Evolutionary conservation across 2,113 vertebrate species (phyloP), one percentile per base, ranked within the genome.

Genomic region (Clarias batrachus): DNA sequence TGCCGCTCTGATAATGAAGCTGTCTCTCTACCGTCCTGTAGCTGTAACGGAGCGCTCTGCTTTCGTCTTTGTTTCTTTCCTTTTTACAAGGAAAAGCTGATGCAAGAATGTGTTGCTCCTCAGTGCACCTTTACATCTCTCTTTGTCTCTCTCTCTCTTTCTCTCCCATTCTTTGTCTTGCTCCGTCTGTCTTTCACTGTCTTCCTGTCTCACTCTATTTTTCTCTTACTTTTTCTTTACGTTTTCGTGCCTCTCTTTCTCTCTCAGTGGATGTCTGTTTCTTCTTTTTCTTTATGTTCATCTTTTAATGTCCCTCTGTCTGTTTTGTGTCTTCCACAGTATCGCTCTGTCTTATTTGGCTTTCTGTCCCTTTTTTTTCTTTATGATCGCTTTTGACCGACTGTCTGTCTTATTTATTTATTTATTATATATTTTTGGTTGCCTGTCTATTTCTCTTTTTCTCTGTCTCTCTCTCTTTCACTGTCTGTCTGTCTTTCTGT

Each of bases 121-220:
- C 33, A 12, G 41, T 14, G 2, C 17, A 13, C 25, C 62, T 52
- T 56, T 30, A 54, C 41, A 25, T 48, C 56, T 66, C 48, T 48
- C 48, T 48, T 10, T 89, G 87, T 90, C 87, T 85, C 86, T 81
- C 65, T 80, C 59, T 57, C 60, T 62, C 66, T 62, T n/a, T 30
- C 76, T 73, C n/a, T 30, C 66, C 65, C n/a, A 7, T 0, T 33
- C n/a, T 63, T 11, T 84, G 30, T 81, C 62, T 83, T 52, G 27
- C 78, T 13, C n/a, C 33, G 60, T n/a, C 73, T 80, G 68, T 80
- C 60, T 80, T 78, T 89, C 87, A 87, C 59, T 86, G 25, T 81
- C 25, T 21, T 2, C 6, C 13, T 48, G 11, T 60, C 3, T 62
- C 33, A 37, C 33, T 37, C 76, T 86, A 19, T 62, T 19, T 23